These are phyloP conservation scores for Drosophila sp. DNA, from an alignment of 1,140 invertebrate species.

Conservation along the genomic window DNA sequence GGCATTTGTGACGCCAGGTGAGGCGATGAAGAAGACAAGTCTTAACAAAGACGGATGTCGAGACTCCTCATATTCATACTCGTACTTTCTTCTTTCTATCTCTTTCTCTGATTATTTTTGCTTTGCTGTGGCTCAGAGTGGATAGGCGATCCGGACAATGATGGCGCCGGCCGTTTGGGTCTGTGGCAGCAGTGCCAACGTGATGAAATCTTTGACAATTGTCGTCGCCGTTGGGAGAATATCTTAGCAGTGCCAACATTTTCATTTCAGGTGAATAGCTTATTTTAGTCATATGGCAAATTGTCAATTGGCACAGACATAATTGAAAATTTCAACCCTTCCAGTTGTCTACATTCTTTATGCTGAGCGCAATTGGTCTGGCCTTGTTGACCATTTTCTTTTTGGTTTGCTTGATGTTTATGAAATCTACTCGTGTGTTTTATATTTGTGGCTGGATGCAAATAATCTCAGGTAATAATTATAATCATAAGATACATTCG, in stretches of 20 bases:
- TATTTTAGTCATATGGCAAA: neutral
- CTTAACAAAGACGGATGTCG: constrained; percentile 1
- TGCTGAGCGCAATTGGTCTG: constrained; percentile 93
- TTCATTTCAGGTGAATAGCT: constrained; percentile 86
- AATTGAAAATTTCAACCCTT: neutral
- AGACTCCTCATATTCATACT: constrained; percentile 8
- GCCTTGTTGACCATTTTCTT: constrained; percentile 93
- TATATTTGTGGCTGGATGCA: constrained; percentile 97
- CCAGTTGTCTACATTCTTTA: constrained; percentile 92
- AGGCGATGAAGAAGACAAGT: constrained; percentile 1
- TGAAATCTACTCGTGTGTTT: constrained; percentile 96
- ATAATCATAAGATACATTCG: neutral
- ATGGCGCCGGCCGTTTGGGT: constrained; percentile 95
- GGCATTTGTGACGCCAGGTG: constrained; percentile 94
- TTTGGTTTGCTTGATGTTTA: constrained; percentile 97
- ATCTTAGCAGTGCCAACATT: constrained; percentile 91
- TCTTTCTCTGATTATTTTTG: neutral
- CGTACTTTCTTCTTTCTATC: neutral
- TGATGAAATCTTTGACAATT: constrained; percentile 89
- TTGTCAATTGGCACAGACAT: no score
- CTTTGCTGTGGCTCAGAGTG: constrained; percentile 87
- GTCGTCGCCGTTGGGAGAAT: constrained; percentile 92
- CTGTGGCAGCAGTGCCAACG: constrained; percentile 93
- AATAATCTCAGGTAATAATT: constrained; percentile 91
- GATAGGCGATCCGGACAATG: constrained; percentile 92